Base-by-base conservation (phyloP, 2,888 invertebrate species). In the Sinelater perroti region DNA sequence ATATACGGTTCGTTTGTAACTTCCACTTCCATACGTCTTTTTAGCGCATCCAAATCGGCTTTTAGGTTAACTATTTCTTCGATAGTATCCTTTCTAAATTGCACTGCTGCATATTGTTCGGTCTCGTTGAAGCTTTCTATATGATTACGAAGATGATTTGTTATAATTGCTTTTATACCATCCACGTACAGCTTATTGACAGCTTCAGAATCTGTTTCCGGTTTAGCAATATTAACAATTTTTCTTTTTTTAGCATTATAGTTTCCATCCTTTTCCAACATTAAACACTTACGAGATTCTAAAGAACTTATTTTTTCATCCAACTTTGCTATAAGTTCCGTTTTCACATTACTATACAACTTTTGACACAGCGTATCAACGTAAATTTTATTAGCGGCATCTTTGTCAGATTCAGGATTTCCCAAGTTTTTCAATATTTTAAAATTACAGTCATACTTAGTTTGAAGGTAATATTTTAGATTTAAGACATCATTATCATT, bases 341-440 rank as follows among this genome's bases (percentile, higher is more conserved):
- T 3, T 14, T 7, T 11, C 7, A 33, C 6, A 33, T 33, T 7
- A 10, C 14, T 33, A 7, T 14, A 6, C 14, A 7, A 7, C 2
- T 7, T 16, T 13, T 2, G 7, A 24, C 5, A 20, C 5, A 16
- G 5, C 11, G 2, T 16, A 8, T 21, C 21, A 13, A 35, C 28
- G 18, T 17, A 45, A n/a, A 16, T 5, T 14, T 17, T 16, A 7
- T 10, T 45, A 10, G 17, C 14, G n/a, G 45, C 26, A 45, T 45
- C 45, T 14, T 16, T 16, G 16, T 13, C 14, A 14, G 13, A 5
- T 13, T 2, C 2, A 13, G 45, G 45, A 16, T 13, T 13, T n/a
- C 11, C 45, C 6, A 45, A 2, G 18, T 2, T 3, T 28, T 2
- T 10, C 2, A 45, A n/a, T n/a, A n/a, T n/a, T n/a, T n/a, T n/a